These are phyloP conservation scores for Drosophila athabasca DNA, from an alignment of 1,140 invertebrate species.

Conservation along the genomic window DNA sequence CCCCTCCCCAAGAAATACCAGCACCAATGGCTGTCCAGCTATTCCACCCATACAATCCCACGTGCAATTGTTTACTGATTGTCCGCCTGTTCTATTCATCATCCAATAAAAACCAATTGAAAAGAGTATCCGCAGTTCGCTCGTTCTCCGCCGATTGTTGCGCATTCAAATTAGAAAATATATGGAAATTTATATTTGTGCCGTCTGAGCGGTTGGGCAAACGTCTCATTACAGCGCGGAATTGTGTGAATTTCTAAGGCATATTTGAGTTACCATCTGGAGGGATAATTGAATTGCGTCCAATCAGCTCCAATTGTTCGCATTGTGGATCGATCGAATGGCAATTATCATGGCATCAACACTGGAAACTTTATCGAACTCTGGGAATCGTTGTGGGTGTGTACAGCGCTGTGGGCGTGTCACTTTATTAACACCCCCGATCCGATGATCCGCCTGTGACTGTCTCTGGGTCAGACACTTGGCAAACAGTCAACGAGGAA, in stretches of 20 bases:
- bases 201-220: constrained; percentile 50
- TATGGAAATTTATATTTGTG: constrained; percentile 34
- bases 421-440: constrained; percentile 31
- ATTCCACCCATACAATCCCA: no score
- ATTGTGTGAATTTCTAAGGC: constrained; percentile 42
- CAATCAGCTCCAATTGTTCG: constrained; percentile 43
- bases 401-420: constrained; percentile 35
- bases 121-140: constrained; percentile 34
- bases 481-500: constrained; percentile 66
- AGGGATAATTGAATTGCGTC: constrained; percentile 51
- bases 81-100: no score
- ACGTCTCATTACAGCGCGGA: constrained; percentile 42
- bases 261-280: constrained; percentile 42
- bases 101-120: constrained; percentile 29
- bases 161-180: constrained; percentile 41
- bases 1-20: no score
- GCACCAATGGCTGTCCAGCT: no score
- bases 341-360: constrained; percentile 37
- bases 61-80: no score
- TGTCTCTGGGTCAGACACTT: constrained; percentile 48
- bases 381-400: constrained; percentile 24
- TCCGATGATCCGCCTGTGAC: background rate
- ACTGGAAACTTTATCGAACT: constrained; percentile 52
- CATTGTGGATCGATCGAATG: constrained; percentile 29
- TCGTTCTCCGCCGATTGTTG: constrained; percentile 9